A percentile compares a stretch with the other conserved stretches of the same genome.
phyloP scores from a whole-genome alignment of 2,797 vertebrate genomes.

The Bradypodion ventrale region DNA sequence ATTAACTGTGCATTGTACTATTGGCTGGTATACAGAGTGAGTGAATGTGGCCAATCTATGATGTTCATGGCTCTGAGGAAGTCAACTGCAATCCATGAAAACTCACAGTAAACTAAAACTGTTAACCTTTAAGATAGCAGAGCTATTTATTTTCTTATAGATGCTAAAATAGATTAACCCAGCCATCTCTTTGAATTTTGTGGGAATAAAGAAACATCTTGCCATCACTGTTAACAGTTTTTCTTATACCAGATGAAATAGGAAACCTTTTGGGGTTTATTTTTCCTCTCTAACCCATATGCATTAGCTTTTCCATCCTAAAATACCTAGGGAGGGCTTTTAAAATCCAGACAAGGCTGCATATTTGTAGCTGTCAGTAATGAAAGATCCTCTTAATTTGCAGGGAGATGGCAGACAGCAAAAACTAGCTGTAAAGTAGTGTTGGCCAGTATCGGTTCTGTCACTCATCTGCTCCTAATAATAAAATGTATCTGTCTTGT shows the following conservation, averaged over 20 bases:
- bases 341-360: slow-evolving; percentile 34
- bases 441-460: slow-evolving; percentile 56
- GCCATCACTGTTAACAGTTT: not conserved
- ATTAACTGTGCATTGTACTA: too few species aligned
- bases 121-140: too few species aligned
- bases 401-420: slow-evolving; percentile 32
- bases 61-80: too few species aligned
- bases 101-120: too few species aligned
- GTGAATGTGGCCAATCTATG: too few species aligned
- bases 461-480: slow-evolving; percentile 60
- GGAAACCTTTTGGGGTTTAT: not conserved
- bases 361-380: slow-evolving; percentile 43
- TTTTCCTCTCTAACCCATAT: not conserved
- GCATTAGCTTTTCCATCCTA: not conserved
- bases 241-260: not conserved
- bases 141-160: too few species aligned
- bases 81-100: too few species aligned
- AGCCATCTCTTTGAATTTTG: too few species aligned
- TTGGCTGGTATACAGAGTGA: too few species aligned
- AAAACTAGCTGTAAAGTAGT: slow-evolving; percentile 38
- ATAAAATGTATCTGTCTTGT: slow-evolving; percentile 51
- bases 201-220: not conserved
- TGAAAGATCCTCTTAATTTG: slow-evolving; percentile 31
- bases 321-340: slow-evolving; percentile 29
- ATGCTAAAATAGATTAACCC: too few species aligned